Conservation (phyloP, 92 coral and sea anemone species). For the Nematostella vectensis region DNA sequence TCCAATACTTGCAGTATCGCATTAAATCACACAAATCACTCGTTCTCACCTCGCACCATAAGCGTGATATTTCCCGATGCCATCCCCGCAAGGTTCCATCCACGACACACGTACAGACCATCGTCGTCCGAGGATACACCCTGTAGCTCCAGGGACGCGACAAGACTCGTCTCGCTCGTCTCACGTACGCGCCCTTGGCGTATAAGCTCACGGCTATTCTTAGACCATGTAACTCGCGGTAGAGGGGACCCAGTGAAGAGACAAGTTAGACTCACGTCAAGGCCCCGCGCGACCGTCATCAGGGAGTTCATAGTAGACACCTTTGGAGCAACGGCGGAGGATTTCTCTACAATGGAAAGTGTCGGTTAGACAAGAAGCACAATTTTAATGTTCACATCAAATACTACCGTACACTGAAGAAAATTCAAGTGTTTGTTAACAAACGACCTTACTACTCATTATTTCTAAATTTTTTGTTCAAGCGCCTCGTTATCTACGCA, state of each 20-base stretch:
- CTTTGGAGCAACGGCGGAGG: constrained; percentile 28
- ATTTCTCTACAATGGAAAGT: too few species aligned
- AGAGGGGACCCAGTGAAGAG: constrained; percentile 17
- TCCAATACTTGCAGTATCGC: too few species aligned
- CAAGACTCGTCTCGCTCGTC: not conserved
- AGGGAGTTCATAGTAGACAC: constrained; percentile 4
- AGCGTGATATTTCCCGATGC: constrained; percentile 25
- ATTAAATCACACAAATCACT: too few species aligned
- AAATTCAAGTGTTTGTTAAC: too few species aligned
- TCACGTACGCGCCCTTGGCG: not conserved
- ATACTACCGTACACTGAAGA: too few species aligned
- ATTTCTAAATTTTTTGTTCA: too few species aligned
- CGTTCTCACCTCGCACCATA: not conserved
- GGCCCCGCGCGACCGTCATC: constrained; percentile 18
- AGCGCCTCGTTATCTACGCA: too few species aligned
- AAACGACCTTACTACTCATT: too few species aligned
- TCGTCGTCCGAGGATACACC: constrained; percentile 1
- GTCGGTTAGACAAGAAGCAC: too few species aligned
- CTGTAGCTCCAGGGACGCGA: not conserved
- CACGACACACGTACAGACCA: constrained; percentile 47
- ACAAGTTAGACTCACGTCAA: constrained; percentile 23
- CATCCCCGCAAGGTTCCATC: constrained; percentile 29
- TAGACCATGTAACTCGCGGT: constrained; percentile 50
- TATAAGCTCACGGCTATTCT: constrained; percentile 6
- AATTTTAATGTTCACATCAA: too few species aligned